Evolutionary conservation across 2,888 invertebrate species (phyloP).

Genomic region (Catocala fraxini): DNA sequence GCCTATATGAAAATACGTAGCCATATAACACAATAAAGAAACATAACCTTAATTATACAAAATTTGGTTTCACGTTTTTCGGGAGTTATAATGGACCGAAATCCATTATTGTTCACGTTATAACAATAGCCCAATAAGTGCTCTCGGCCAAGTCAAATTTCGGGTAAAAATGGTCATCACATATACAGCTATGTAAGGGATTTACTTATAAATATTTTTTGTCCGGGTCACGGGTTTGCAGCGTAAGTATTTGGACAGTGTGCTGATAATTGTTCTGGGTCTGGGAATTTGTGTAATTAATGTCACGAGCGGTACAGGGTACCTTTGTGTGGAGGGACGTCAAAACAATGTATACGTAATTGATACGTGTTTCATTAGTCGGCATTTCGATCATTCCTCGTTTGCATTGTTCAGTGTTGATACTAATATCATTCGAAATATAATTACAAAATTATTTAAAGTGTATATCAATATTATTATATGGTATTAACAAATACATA

Average conservation of each 20-base stretch:
- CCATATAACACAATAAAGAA: slow-evolving; percentile 22
- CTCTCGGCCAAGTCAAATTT: slow-evolving; percentile 20
- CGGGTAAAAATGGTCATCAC: slow-evolving; percentile 7
- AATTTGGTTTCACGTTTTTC: slow-evolving; percentile 34
- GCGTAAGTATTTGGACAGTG: slow-evolving; percentile 5
- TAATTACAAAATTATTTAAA: too few species aligned
- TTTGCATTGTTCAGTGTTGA: too few species aligned
- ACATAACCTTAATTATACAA: slow-evolving; percentile 31
- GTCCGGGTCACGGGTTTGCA: neutral
- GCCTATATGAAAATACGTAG: slow-evolving; percentile 26
- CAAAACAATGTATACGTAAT: too few species aligned
- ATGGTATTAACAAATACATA: too few species aligned
- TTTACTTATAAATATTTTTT: slow-evolving; percentile 11
- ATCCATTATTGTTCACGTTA: slow-evolving; percentile 25
- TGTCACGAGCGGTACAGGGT: neutral
- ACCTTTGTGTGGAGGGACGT: neutral
- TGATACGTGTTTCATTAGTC: too few species aligned
- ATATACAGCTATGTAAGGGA: slow-evolving; percentile 2
- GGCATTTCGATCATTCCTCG: too few species aligned
- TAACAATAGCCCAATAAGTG: slow-evolving; percentile 20
- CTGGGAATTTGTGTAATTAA: neutral
- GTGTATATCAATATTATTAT: too few species aligned
- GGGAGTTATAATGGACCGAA: slow-evolving; percentile 24
- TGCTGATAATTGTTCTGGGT: slow-evolving; percentile 4
- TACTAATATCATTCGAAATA: too few species aligned